Evolutionary conservation across 2,113 vertebrate species (phyloP), one percentile per base, ranked within the genome.

Genomic region (Tympanuchus pallidicinctus): DNA sequence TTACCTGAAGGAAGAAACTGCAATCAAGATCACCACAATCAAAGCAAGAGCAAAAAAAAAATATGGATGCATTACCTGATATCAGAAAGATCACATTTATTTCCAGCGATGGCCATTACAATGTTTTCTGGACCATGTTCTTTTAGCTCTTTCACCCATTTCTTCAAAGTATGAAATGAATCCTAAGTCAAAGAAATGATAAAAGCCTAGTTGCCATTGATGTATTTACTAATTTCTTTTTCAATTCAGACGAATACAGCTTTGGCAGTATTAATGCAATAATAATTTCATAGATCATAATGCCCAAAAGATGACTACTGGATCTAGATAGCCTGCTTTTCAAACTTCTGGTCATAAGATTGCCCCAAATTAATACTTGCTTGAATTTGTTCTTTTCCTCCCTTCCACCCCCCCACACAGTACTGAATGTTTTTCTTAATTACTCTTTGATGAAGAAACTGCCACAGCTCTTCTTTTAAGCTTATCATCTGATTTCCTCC

Each of bases 71-170:
- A 40, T 94, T 96, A 99, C 99, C 99, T 99, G 96, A 99, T 99
- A 96, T 99, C 99, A 64, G 99, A 98, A 95, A 99, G 98, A 94
- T 99, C 99, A 82, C 99, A 99, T 95, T 99, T 99, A 96, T 99
- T 99, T 91, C 99, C 99, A 87, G 99, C 99, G 2, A 99, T 99
- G 42, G 99, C 99, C 97, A 99, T 99, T 28, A 99, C 99, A 45
- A 99, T 99, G 96, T 99, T 99, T 93, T 99, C 99, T 50, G 99
- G 99, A 32, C 99, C 99, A 4, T 99, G 99, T 85, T 99, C 99
- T 95, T 99, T 99, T 84, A 99, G 97, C 93, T 99, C 99, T 96
- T 99, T 99, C 84, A 99, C 99, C 99, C 99, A 99, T 93, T 99
- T 99, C 98, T 99, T 99, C 97, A 99, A 97, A 83, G 98, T 99